A percentile compares a stretch with the other conserved stretches of the same genome.
Evolutionary conservation across 2,797 vertebrate genomes (phyloP).

Genomic region (Adelosebastes latens): DNA sequence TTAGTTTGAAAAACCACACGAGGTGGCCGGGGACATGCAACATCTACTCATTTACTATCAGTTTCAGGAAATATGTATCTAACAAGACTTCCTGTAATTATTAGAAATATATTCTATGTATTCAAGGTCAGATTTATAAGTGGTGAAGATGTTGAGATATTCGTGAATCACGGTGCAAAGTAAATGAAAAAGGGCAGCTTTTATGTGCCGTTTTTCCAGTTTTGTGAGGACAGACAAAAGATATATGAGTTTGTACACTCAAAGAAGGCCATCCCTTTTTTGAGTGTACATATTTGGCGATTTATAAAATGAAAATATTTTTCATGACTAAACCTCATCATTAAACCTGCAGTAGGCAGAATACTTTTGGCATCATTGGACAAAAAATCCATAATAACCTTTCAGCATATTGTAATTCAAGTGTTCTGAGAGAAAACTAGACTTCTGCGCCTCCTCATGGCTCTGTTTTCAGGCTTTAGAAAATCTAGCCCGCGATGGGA

Average conservation of each 20-base stretch:
- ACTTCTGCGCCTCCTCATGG: no score
- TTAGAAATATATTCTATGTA: neutral
- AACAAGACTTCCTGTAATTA: neutral
- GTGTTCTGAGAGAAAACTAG: no score
- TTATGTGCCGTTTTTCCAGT: neutral
- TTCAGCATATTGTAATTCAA: accelerated
- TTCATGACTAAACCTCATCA: no score
- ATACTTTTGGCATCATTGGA: no score
- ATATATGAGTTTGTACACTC: neutral
- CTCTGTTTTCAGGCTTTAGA: no score
- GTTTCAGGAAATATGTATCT: neutral
- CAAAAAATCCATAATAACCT: no score
- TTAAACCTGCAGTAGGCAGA: accelerated
- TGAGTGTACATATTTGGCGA: neutral
- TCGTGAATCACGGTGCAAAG: neutral
- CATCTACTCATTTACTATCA: neutral
- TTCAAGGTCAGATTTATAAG: neutral
- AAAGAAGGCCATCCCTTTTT: neutral
- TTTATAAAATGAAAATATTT: neutral
- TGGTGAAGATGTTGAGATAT: neutral
- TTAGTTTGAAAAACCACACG: conserved; percentile 8
- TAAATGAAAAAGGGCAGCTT: neutral
- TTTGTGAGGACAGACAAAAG: neutral
- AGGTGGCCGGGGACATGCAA: neutral
- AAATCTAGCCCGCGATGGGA: accelerated